Conservation (phyloP, 2,113 vertebrate species). For the Triplophysa tibetana region DNA sequence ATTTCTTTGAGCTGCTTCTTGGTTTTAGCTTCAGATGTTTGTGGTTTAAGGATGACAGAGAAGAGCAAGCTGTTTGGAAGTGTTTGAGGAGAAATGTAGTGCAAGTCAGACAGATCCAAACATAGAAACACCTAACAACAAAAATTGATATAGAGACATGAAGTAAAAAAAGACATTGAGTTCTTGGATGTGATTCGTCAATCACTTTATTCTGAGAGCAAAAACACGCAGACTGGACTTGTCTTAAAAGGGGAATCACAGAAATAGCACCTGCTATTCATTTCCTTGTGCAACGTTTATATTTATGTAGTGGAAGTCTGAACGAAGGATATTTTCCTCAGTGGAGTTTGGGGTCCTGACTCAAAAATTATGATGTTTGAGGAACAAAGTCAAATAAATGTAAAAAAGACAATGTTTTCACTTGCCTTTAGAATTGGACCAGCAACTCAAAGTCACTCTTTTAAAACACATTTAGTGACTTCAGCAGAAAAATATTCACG, state of each 20-base stretch:
- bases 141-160: neutral
- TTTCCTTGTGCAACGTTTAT: conserved; percentile 62
- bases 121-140: neutral
- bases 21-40: conserved; percentile 37
- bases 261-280: conserved; percentile 62
- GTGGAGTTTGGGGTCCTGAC: conserved; percentile 47
- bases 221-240: conserved; percentile 37
- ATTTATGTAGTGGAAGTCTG: conserved; percentile 50
- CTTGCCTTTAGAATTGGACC: conserved; percentile 50
- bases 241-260: conserved; percentile 47
- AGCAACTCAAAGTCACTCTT: conserved; percentile 36
- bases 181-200: conserved; percentile 32
- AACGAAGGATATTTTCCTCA: conserved; percentile 47
- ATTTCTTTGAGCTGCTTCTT: conserved; percentile 27
- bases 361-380: conserved; percentile 57
- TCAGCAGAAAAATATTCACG: too few relatives aligned
- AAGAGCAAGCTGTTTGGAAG: conserved; percentile 29
- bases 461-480: conserved; percentile 6
- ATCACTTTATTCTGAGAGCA: conserved; percentile 38
- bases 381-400: conserved; percentile 62
- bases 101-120: neutral
- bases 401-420: conserved; percentile 63
- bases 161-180: conserved; percentile 5
- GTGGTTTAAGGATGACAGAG: conserved; percentile 41
- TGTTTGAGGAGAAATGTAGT: conserved; percentile 27